Conservation (phyloP, 92 coral and sea anemone species). For the Epizoanthus stellaris region DNA sequence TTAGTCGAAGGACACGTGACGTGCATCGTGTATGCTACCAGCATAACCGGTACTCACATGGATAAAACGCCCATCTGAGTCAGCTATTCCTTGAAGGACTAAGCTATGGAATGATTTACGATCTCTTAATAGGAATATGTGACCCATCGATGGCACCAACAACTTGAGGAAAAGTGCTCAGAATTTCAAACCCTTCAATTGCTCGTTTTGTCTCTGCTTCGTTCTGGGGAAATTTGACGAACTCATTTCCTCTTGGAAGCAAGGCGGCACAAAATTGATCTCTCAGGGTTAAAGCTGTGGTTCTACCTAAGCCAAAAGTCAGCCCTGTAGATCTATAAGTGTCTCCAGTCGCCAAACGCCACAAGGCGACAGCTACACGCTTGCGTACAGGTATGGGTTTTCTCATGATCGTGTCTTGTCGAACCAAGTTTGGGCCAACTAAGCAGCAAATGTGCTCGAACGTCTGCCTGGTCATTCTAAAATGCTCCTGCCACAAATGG, state of each 20-base stretch:
- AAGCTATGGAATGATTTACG: constrained; percentile 60
- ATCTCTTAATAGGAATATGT: constrained; percentile 56
- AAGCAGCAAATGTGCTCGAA: constrained; percentile 50
- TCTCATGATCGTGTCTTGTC: constrained; percentile 59
- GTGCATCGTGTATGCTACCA: constrained; percentile 65
- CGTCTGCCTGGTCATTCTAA: constrained; percentile 57
- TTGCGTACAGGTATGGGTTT: constrained; percentile 57
- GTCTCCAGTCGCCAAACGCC: constrained; percentile 70
- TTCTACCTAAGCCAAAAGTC: constrained; percentile 63
- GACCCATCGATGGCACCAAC: constrained; percentile 72
- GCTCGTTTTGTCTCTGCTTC: constrained; percentile 62
- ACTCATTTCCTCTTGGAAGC: constrained; percentile 51
- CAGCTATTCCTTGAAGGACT: constrained; percentile 69
- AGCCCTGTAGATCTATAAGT: constrained; percentile 53
- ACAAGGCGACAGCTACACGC: constrained; percentile 63
- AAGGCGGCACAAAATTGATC: constrained; percentile 70
- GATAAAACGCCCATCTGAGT: constrained; percentile 56
- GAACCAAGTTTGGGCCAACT: constrained; percentile 51
- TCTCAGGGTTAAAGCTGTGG: constrained; percentile 63
- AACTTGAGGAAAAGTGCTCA: constrained; percentile 64
- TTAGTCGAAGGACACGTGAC: constrained; percentile 56
- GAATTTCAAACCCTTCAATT: constrained; percentile 51
- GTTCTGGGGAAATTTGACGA: constrained; percentile 59
- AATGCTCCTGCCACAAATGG: constrained; percentile 62
- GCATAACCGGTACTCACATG: constrained; percentile 60